phyloP scores from a whole-genome alignment of 37 sponge, comb jelly and placozoan genomes.

The Theonella swinhoei region DNA sequence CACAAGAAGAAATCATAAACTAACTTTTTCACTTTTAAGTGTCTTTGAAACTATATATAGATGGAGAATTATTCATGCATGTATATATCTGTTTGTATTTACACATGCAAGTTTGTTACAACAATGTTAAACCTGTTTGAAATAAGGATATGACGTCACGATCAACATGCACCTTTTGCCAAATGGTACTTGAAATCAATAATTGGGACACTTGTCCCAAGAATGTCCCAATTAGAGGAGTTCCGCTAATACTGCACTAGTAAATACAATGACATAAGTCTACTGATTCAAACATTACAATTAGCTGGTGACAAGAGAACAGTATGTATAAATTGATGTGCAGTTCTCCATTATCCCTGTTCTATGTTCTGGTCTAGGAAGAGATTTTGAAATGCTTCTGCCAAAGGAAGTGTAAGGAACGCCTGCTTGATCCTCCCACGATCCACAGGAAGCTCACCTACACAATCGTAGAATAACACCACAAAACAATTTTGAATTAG shows the following conservation, averaged over 20 bases:
- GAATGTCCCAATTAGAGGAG: no score
- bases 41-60: no score
- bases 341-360: constrained; percentile 22
- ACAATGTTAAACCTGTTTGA: no score
- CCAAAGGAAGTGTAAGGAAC: constrained; percentile 20
- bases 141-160: no score
- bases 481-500: neutral
- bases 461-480: neutral
- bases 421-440: constrained; percentile 14
- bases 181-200: no score
- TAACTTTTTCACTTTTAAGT: neutral
- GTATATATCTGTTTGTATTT: neutral
- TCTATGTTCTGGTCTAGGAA: constrained; percentile 42
- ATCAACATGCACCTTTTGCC: no score
- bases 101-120: neutral
- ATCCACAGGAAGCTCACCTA: constrained; percentile 2
- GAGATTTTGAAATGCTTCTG: constrained; percentile 41
- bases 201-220: no score
- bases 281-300: no score
- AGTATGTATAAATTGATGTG: no score
- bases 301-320: no score
- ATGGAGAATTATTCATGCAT: neutral
- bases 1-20: constrained; percentile 67
- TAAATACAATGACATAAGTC: no score
- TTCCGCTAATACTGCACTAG: no score